Percentiles rank a stretch among this genome's conserved stretches.
Conservation (phyloP, 2,113 vertebrate species). For the Tursiops truncatus region DNA sequence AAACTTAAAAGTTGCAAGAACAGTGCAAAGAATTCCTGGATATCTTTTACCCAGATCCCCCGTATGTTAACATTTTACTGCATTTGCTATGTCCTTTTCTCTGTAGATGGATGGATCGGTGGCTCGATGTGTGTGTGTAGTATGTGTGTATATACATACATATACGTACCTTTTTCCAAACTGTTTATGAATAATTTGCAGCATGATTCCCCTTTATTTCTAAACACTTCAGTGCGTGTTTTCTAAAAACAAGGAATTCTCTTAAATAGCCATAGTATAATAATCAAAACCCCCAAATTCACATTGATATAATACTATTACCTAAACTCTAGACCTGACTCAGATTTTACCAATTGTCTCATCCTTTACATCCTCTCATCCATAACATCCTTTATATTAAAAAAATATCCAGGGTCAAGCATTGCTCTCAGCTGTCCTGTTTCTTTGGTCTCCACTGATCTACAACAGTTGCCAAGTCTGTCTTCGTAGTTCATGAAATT, state of each 20-base stretch:
- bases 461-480: neutral
- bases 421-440: neutral
- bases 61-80: neutral
- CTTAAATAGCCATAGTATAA: neutral
- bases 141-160: neutral
- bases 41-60: neutral
- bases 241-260: neutral
- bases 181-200: neutral
- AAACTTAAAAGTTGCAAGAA: neutral
- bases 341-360: neutral
- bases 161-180: neutral
- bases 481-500: neutral
- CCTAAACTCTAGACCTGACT: neutral
- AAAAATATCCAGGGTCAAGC: neutral
- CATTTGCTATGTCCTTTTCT: neutral
- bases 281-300: neutral
- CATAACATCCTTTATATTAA: neutral
- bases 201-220: neutral
- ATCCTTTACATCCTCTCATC: neutral
- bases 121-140: neutral
- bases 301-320: neutral
- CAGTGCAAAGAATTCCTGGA: neutral
- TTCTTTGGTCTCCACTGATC: neutral
- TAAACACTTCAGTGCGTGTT: neutral
- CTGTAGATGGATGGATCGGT: neutral